Evolutionary conservation across 1,140 invertebrate species (phyloP), one percentile per base, ranked within the genome.

Genomic region (Chironomus tepperi): DNA sequence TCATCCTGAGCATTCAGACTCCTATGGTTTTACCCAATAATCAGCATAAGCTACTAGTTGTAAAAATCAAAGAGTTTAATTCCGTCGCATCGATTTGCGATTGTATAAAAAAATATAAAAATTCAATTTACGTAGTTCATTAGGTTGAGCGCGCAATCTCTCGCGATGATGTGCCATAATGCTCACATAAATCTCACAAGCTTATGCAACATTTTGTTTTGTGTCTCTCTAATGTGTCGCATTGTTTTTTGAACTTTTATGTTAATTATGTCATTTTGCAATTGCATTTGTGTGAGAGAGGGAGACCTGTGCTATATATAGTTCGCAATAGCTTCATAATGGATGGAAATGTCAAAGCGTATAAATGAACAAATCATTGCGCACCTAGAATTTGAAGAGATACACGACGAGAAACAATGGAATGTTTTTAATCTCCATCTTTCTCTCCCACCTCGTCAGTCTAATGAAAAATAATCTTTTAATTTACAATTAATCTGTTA

Each of bases 211-310:
- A 5, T 57, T 57, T 57, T 57, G 3, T n/a, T 57, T 57, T 57
- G n/a, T n/a, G n/a, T 5, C 1, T 34, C 24, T 34, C 24, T 34
- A 34, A 57, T 57, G 47, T 57, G 47, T 57, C 47, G 47, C 47
- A 57, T 57, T 57, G 47, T 57, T 57, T n/a, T 34, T 57, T 57
- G 47, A 57, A 57, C 47, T 57, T 57, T 34, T 57, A 57, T 57
- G 47, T 10, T 57, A 57, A 57, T 57, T 57, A 57, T 57, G 47
- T 57, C 47, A 57, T 34, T 34, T 34, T 57, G 47, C 47, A 57
- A 57, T 57, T 34, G 12, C 47, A 34, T 57, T 57, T 57, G 47
- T 57, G 47, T 57, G 12, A n/a, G 47, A n/a, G 12, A 15, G 47
- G 5, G n/a, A 57, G 47, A 57, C 12, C n/a, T 57, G 47, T n/a